Percentiles rank a stretch among this genome's conserved stretches.
phyloP scores from a whole-genome alignment of 2,888 invertebrate species.

The Drosophila colorata region DNA sequence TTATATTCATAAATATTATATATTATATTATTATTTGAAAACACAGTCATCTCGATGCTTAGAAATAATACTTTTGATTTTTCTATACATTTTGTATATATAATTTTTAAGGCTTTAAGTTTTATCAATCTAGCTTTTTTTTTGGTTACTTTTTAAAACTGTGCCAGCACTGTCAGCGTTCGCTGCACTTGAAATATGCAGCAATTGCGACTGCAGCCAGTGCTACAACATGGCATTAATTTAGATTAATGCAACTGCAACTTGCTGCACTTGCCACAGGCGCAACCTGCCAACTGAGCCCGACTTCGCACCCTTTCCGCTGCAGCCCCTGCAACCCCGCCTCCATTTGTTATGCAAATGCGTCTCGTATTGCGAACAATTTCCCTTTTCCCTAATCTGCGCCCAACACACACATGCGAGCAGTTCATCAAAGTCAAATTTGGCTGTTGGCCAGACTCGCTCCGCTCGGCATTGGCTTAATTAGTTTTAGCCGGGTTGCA shows the following conservation, averaged over 20 bases:
- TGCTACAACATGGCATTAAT: slow-evolving; percentile 30
- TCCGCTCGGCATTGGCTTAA: slow-evolving; percentile 39
- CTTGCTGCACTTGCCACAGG: slow-evolving; percentile 22
- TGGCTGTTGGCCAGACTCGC: slow-evolving; percentile 6
- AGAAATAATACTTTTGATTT: too few relatives aligned
- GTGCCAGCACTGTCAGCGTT: neutral
- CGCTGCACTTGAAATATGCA: slow-evolving; percentile 1
- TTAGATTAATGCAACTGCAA: slow-evolving; percentile 44
- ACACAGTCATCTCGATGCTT: too few relatives aligned
- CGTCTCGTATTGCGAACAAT: slow-evolving; percentile 25
- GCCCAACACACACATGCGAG: neutral
- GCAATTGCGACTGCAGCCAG: slow-evolving; percentile 2
- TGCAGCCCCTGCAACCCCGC: too few relatives aligned
- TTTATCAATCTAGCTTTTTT: neutral
- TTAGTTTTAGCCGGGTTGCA: slow-evolving; percentile 41
- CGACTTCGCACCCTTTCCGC: neutral
- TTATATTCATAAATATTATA: too few relatives aligned
- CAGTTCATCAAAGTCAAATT: slow-evolving; percentile 42
- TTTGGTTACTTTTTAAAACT: neutral
- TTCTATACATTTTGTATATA: too few relatives aligned
- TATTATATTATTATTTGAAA: too few relatives aligned
- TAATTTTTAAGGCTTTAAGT: too few relatives aligned
- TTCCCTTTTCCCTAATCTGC: neutral
- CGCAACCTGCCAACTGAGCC: slow-evolving; percentile 10
- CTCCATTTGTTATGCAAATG: slow-evolving; percentile 46